These are phyloP conservation scores for Otus sunia DNA, from an alignment of 2,113 vertebrate species.

Conservation along the genomic window DNA sequence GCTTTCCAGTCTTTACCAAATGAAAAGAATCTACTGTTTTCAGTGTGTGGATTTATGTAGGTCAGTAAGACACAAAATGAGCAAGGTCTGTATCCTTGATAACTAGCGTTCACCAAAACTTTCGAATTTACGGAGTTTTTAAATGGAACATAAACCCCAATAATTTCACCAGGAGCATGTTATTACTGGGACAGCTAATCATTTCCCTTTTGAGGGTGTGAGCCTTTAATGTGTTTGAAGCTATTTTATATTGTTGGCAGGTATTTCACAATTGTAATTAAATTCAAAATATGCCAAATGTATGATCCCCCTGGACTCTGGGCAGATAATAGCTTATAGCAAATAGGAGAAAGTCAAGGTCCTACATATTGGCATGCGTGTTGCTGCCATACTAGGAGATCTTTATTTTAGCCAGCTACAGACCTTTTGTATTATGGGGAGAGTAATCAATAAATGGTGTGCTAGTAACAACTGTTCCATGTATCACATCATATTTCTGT, in stretches of 20 bases:
- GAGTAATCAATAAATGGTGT: constrained; percentile 1
- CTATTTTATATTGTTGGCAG: not conserved
- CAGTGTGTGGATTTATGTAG: not conserved
- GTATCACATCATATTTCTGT: constrained; percentile 49
- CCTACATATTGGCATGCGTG: not conserved
- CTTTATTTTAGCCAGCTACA: not conserved
- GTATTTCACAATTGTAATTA: not conserved
- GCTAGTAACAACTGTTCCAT: not conserved
- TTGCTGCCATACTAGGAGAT: not conserved
- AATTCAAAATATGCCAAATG: not conserved
- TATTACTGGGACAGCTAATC: not conserved
- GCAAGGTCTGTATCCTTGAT: not conserved
- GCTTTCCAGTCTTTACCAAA: not conserved
- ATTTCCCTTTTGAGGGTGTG: not conserved
- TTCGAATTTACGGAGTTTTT: not conserved
- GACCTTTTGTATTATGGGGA: not conserved
- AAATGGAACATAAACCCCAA: not conserved
- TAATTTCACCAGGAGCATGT: not conserved
- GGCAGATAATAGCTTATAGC: not conserved
- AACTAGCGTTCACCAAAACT: not conserved
- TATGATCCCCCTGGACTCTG: not conserved
- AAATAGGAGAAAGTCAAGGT: not conserved
- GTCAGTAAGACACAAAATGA: not conserved
- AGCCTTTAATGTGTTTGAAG: not conserved
- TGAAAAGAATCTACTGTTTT: not conserved